phyloP scores from a whole-genome alignment of 2,888 invertebrate species.

The Listrodromus nycthemerus region DNA sequence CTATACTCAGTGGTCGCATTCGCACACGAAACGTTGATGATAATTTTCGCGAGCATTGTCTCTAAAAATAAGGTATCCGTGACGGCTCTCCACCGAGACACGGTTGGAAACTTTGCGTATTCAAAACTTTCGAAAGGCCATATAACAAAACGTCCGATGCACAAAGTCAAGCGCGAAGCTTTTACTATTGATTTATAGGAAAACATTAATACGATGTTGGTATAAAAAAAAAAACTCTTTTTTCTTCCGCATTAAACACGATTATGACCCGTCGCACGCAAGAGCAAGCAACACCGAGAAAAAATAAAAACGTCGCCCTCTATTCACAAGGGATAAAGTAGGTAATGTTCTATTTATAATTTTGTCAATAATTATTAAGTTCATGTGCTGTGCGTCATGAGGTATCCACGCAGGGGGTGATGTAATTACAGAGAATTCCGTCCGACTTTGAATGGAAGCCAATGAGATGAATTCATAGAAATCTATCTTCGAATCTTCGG shows the following conservation, averaged over 20 bases:
- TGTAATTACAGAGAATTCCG: constrained; percentile 77
- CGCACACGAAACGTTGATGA: constrained; percentile 45
- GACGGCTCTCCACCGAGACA: constrained; percentile 32
- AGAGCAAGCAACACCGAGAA: constrained; percentile 69
- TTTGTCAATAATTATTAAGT: constrained; percentile 80
- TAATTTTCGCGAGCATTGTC: constrained; percentile 60
- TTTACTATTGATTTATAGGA: constrained; percentile 78
- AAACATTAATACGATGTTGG: constrained; percentile 70
- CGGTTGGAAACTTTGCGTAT: constrained; percentile 48
- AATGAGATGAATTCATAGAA: constrained; percentile 64
- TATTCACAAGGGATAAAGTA: constrained; percentile 72
- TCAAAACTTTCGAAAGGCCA: constrained; percentile 55
- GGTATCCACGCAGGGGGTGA: constrained; percentile 73
- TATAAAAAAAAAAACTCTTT: constrained; percentile 54
- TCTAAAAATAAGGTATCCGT: constrained; percentile 61
- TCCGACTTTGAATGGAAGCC: constrained; percentile 67
- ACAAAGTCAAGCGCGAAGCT: constrained; percentile 47
- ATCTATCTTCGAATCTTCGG: constrained; percentile 34
- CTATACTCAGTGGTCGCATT: constrained; percentile 32
- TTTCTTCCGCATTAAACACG: constrained; percentile 69
- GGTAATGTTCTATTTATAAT: constrained; percentile 81
- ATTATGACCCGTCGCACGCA: constrained; percentile 73
- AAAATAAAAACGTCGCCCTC: constrained; percentile 50
- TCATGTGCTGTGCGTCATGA: constrained; percentile 76
- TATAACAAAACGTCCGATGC: constrained; percentile 59